Percentiles rank a stretch among this genome's conserved stretches.
Evolutionary conservation across 2,888 invertebrate genomes (phyloP).

Genomic region (Eudasyphora cyanicolor): DNA sequence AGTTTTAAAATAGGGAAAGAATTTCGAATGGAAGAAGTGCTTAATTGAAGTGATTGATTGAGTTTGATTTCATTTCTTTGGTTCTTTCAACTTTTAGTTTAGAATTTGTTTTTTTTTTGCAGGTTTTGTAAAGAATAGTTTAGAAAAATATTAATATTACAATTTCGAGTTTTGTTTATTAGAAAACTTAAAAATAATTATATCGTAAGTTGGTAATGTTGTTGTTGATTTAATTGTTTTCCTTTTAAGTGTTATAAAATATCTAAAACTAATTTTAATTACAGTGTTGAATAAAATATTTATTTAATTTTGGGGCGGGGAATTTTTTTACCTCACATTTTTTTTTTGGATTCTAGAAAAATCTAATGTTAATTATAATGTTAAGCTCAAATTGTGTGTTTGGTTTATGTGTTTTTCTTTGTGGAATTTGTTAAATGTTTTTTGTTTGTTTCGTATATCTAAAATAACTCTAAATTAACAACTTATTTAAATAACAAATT

Average conservation of each 20-base stretch:
- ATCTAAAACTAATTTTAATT: constrained; percentile 20
- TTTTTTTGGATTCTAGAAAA: background rate
- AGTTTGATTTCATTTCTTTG: background rate
- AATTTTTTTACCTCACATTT: too few species aligned
- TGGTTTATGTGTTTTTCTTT: constrained; percentile 8
- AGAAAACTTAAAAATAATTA: constrained; percentile 9
- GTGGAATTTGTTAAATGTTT: background rate
- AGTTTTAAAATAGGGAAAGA: background rate
- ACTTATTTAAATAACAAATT: constrained; percentile 51
- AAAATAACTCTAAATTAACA: constrained; percentile 54
- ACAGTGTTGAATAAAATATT: constrained; percentile 9
- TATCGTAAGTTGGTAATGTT: background rate
- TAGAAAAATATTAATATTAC: background rate
- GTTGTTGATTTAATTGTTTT: background rate
- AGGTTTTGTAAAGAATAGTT: background rate
- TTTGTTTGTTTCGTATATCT: constrained; percentile 18
- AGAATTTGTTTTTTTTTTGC: too few species aligned
- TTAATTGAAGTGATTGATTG: background rate
- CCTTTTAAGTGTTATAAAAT: constrained; percentile 9
- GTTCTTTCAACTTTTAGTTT: background rate
- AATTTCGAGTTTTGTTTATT: background rate
- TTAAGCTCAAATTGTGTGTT: constrained; percentile 47
- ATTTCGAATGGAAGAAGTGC: background rate
- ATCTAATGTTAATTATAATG: constrained; percentile 39
- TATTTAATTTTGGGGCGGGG: background rate